Evolutionary conservation across 1,140 invertebrate genomes (phyloP).

Genomic region (Hylaeus volcanicus): DNA sequence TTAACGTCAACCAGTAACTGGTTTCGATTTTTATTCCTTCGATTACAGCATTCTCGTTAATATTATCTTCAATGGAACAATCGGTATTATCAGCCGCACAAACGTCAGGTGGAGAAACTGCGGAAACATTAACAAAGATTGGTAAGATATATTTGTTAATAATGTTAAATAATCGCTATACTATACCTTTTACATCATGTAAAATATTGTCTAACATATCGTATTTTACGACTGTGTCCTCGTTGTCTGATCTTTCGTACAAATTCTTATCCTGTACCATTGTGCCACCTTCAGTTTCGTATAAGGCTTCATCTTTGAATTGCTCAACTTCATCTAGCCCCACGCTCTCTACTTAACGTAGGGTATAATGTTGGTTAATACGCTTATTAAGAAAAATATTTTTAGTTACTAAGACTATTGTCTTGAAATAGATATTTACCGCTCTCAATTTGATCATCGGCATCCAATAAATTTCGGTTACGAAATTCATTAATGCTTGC

Average conservation of each 20-base stretch:
- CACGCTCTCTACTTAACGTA: conserved; percentile 29
- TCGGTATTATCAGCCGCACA: conserved; percentile 56
- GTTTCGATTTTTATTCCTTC: conserved; percentile 51
- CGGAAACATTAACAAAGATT: not conserved
- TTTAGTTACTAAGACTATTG: not conserved
- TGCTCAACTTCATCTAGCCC: conserved; percentile 21
- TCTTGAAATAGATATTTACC: conserved; percentile 51
- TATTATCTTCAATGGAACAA: conserved; percentile 42
- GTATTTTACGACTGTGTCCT: not conserved
- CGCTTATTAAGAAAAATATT: conserved; percentile 4
- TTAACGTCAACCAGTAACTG: conserved; percentile 73
- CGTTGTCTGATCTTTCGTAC: conserved; percentile 12
- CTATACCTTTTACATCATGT: conserved; percentile 52
- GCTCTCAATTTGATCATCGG: conserved; percentile 58
- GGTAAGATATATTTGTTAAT: not conserved
- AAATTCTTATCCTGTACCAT: conserved; percentile 45
- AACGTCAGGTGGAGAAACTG: conserved; percentile 34
- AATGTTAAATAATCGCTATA: not conserved
- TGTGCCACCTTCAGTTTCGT: conserved; percentile 32
- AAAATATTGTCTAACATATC: not conserved
- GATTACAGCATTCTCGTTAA: conserved; percentile 57
- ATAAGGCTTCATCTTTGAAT: conserved; percentile 24
- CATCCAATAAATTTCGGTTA: conserved; percentile 74
- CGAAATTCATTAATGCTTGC: conserved; percentile 68
- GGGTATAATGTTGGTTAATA: conserved; percentile 23